phyloP scores from a whole-genome alignment of 2,797 vertebrate species.

The Phaenicophaeus curvirostris region DNA sequence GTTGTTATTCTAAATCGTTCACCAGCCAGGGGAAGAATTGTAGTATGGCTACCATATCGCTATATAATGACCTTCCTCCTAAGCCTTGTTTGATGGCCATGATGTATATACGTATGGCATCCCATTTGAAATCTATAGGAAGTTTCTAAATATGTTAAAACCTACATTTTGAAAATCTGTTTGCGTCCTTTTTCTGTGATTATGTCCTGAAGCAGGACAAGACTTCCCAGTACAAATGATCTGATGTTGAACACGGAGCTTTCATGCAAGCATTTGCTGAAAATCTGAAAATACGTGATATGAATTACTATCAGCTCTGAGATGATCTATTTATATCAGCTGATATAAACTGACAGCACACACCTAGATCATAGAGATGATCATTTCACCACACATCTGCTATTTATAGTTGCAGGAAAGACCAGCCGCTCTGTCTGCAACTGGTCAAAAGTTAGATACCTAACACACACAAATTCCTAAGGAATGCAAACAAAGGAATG shows the following conservation, averaged over 20 bases:
- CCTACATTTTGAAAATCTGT: background rate
- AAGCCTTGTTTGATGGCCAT: background rate
- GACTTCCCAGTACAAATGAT: background rate
- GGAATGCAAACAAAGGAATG: background rate
- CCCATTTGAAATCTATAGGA: background rate
- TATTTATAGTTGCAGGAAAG: background rate
- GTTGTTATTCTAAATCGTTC: background rate
- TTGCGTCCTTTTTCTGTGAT: background rate
- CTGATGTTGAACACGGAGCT: background rate
- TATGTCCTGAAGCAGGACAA: background rate
- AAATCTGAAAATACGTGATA: background rate
- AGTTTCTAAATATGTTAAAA: background rate
- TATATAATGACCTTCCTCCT: background rate
- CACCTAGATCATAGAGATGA: background rate
- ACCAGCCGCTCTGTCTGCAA: background rate
- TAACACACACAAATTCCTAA: background rate
- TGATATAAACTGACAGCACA: background rate
- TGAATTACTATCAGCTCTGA: conserved; percentile 24
- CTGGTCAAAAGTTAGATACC: background rate
- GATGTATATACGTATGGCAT: background rate
- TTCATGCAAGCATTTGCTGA: background rate
- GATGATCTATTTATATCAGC: background rate
- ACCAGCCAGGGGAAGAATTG: background rate
- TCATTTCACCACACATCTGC: background rate
- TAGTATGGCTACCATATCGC: background rate